A percentile compares a stretch with the other conserved stretches of the same genome.
Conservation (phyloP, 2,113 vertebrate species). For the Oryzias melastigma region DNA sequence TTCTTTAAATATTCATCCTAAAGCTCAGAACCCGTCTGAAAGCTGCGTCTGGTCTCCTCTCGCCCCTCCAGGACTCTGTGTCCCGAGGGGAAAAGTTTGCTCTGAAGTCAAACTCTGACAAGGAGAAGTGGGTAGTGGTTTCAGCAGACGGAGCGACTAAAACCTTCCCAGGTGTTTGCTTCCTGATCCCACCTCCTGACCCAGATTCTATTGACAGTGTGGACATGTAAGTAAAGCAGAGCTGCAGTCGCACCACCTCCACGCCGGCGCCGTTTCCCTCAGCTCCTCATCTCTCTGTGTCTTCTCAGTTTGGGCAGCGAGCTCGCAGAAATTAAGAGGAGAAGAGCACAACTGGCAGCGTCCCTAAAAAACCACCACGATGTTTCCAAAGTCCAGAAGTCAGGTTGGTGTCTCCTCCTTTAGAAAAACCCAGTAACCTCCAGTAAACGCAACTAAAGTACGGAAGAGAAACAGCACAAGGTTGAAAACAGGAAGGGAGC, state of each 20-base stretch:
- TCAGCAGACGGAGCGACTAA: conserved; percentile 71
- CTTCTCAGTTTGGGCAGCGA: conserved; percentile 83
- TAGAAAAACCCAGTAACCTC: neutral
- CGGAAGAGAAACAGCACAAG: neutral
- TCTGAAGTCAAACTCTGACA: conserved; percentile 84
- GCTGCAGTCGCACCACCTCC: neutral
- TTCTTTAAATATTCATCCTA: neutral
- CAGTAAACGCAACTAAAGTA: neutral
- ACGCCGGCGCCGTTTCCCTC: neutral
- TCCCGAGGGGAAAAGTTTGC: conserved; percentile 81
- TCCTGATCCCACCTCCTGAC: conserved; percentile 89
- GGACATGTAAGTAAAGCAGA: conserved; percentile 77
- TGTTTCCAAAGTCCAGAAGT: conserved; percentile 50
- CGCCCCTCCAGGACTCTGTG: conserved; percentile 78
- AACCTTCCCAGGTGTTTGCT: conserved; percentile 85
- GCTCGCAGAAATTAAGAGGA: conserved; percentile 83
- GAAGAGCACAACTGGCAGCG: conserved; percentile 66
- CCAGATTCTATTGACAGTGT: conserved; percentile 79
- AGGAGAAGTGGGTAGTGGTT: conserved; percentile 83
- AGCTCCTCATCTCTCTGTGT: neutral
- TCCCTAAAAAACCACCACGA: conserved; percentile 76
- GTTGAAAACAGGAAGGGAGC: too few species aligned
- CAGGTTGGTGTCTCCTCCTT: conserved; percentile 60
- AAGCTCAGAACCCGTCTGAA: too few species aligned
- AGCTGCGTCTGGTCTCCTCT: neutral